Evolutionary conservation across 2,888 invertebrate species (phyloP).

Genomic region (Dicyrtoma fusca): DNA sequence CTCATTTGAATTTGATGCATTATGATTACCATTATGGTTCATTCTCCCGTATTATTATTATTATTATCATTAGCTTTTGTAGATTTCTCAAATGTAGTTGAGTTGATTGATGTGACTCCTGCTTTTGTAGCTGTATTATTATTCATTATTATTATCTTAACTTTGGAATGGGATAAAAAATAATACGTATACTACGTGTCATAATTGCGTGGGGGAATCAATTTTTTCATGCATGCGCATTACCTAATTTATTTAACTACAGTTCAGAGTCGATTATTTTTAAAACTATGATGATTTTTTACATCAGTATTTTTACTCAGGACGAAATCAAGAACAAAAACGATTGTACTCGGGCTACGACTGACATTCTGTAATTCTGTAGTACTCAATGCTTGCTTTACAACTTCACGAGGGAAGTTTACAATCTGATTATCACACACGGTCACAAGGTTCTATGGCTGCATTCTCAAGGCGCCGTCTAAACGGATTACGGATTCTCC

Average conservation of each 20-base stretch:
- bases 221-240: constrained; percentile 30
- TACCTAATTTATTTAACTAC: constrained; percentile 19
- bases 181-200: constrained; percentile 17
- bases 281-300: too few species aligned
- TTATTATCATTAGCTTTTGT: constrained; percentile 26
- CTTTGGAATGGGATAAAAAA: constrained; percentile 33
- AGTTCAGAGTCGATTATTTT: too few species aligned
- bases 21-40: constrained; percentile 15
- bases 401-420: too few species aligned
- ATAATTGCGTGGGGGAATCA: constrained; percentile 28
- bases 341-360: background rate
- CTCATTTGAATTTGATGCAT: too few species aligned
- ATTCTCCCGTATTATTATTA: constrained; percentile 9
- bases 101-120: constrained; percentile 25
- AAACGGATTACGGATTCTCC: constrained; percentile 88
- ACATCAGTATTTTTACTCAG: constrained; percentile 3
- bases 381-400: too few species aligned
- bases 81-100: constrained; percentile 16
- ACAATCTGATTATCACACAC: too few species aligned
- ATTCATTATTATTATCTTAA: constrained; percentile 12
- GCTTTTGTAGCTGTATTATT: constrained; percentile 27
- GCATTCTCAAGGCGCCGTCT: constrained; percentile 77
- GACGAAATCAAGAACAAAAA: background rate
- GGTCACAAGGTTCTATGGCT: constrained; percentile 64
- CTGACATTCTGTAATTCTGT: too few species aligned